Evolutionary conservation across 1,140 invertebrate species (phyloP), one percentile per base, ranked within the genome.

Genomic region (Glomeris maerens): DNA sequence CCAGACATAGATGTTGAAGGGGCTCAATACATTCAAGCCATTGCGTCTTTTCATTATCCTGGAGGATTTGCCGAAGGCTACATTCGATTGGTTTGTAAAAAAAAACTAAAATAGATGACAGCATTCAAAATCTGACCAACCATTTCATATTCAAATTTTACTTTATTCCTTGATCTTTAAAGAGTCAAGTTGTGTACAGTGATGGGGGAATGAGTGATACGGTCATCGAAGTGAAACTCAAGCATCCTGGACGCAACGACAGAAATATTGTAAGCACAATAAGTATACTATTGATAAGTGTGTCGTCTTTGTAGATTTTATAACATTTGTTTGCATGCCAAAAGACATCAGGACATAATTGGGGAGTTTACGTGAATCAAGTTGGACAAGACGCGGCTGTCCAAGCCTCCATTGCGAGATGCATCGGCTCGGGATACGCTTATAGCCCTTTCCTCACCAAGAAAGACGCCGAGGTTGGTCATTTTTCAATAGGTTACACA

Each of bases 391-490:
- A 94, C 70, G 88, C 88, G 3, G 74, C 84, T 5, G 85, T 90
- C 1, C 77, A 81, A 66, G 76, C 80, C 25, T 76, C 83, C 44
- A 68, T 73, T 49, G 84, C 84, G 1, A 72, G 87, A 52, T 95
- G 92, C 66, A 80, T 86, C 2, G 90, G 88, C 3, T 83, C 81
- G 40, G 90, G 90, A 22, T 91, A 86, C 61, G 74, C 82, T 26
- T 96, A 88, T 86, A 95, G 95, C 72, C 91, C 92, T 0, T 89
- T 81, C 67, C 87, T n/a, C n/a, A n/a, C n/a, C n/a, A n/a, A n/a
- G n/a, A n/a, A n/a, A n/a, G n/a, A n/a, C n/a, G n/a, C n/a, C n/a
- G n/a, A n/a, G n/a, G n/a, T n/a, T n/a, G n/a, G n/a, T n/a, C n/a
- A n/a, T n/a, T n/a, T n/a, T n/a, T n/a, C n/a, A n/a, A n/a, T n/a